These are phyloP conservation scores for Kryptopterus vitreolus DNA, from an alignment of 2,797 vertebrate species.

Conservation along the genomic window DNA sequence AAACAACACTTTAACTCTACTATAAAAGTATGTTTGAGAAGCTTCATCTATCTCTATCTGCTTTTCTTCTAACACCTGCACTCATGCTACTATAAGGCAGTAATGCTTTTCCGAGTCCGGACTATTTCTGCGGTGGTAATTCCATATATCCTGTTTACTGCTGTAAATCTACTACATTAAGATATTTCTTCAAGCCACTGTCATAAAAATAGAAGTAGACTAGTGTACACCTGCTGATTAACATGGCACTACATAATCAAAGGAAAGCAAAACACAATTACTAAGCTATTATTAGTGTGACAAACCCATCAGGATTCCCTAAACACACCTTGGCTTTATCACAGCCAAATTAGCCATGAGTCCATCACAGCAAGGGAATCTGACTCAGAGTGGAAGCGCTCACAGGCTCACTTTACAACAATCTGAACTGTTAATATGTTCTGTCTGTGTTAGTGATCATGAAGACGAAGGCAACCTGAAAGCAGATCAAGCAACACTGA, in stretches of 20 bases:
- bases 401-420: background rate
- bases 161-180: background rate
- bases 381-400: background rate
- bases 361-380: background rate
- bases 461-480: constrained; percentile 3
- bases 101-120: constrained; percentile 8
- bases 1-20: constrained; percentile 4
- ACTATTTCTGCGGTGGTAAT: background rate
- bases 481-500: constrained; percentile 2
- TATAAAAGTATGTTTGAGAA: constrained; percentile 5
- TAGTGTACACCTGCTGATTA: constrained; percentile 21
- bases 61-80: constrained; percentile 22
- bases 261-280: constrained; percentile 13
- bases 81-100: constrained; percentile 1
- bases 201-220: constrained; percentile 11
- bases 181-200: background rate
- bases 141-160: constrained; percentile 2
- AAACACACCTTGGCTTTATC: constrained; percentile 2
- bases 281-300: background rate
- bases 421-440: background rate
- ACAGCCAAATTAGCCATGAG: background rate
- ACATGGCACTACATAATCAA: background rate
- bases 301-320: constrained; percentile 13
- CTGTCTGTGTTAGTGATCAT: background rate
- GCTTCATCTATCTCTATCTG: background rate